Evolutionary conservation across 2,113 vertebrate species (phyloP).

Genomic region (Enhydra lutris): DNA sequence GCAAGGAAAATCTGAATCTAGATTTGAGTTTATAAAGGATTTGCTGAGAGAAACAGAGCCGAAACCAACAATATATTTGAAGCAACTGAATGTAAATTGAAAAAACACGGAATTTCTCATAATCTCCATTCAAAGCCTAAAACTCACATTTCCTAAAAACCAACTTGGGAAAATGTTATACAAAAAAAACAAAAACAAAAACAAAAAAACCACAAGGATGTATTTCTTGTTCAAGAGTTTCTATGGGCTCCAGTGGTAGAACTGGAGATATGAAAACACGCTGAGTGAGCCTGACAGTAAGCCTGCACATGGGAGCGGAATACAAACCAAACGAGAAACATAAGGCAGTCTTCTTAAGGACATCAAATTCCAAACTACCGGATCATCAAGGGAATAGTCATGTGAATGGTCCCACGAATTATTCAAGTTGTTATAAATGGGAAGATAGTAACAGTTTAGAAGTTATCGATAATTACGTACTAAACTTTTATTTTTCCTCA

Average conservation of each 20-base stretch:
- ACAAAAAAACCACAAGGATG: background rate
- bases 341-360: background rate
- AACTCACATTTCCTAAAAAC: background rate
- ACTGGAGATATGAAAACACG: background rate
- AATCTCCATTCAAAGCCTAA: background rate
- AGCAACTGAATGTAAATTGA: background rate
- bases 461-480: background rate
- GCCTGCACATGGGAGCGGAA: background rate
- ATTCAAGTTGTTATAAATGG: background rate
- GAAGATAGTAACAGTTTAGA: background rate
- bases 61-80: background rate
- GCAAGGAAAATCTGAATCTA: background rate
- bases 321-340: background rate
- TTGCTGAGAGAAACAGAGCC: background rate
- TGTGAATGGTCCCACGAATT: background rate
- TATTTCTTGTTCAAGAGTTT: conserved; percentile 12
- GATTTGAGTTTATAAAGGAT: background rate
- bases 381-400: background rate
- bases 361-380: background rate
- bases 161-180: background rate
- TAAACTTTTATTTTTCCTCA: conserved; percentile 20
- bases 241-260: background rate
- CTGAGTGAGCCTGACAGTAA: background rate
- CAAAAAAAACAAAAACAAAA: background rate
- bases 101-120: background rate